Evolutionary conservation across 2,888 invertebrate genomes (phyloP), one percentile per base, ranked within the genome.

Genomic region (Agriotes lineatus): DNA sequence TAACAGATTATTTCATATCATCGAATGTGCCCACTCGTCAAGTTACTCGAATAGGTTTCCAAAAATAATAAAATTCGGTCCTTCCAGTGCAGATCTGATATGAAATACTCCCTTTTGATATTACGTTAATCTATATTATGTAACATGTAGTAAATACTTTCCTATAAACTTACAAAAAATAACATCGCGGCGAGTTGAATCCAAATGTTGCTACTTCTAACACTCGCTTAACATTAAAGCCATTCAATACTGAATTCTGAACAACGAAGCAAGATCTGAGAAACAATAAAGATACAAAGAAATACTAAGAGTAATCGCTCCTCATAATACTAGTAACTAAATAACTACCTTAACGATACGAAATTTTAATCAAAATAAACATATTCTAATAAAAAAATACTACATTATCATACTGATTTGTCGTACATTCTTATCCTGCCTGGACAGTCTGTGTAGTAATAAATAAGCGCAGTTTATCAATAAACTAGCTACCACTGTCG

Each of bases 161-260:
- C 78, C 78, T 82, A 82, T 83, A 82, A 82, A 83, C 78, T 81
- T 82, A 82, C 81, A 82, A 81, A 82, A 82, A 81, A 81, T 81
- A 81, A 82, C 80, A 82, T 82, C 79, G 81, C 80, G 78, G 80
- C 78, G 67, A 70, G 66, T 70, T 62, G 16, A 67, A 61, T 67
- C 35, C 50, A 54, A 65, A 60, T 37, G 35, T 69, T 54, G 48
- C 56, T 60, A 70, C 71, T 71, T 74, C 72, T 75, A 74, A 75
- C 75, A 76, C 76, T 72, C 73, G 75, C 76, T 76, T 77, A 78
- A 78, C 79, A 80, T 82, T 82, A 82, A 83, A 83, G 82, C 82
- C 79, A 77, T 82, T 75, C 80, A 82, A 82, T 82, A 82, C 82
- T 82, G 80, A 80, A 81, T 75, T 79, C 75, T 74, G 77, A 79